Base-by-base conservation (phyloP, 92 coral and sea anemone species). In the Porites cylindrica region DNA sequence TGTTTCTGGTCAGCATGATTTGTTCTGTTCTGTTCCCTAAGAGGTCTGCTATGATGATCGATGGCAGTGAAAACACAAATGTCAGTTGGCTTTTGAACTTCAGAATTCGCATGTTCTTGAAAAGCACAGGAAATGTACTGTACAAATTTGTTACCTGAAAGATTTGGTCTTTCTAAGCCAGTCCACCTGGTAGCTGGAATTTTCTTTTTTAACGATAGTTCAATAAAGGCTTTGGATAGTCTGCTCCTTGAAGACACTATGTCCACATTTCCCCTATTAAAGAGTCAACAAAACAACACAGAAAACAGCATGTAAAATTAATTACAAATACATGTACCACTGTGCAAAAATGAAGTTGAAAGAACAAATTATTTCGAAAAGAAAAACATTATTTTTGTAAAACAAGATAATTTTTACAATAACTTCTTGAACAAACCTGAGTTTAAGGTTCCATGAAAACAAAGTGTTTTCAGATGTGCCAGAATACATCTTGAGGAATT, bases 401-500 rank as follows among this genome's bases (percentile, higher is more conserved):
- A 54, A 9, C 2, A 7, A 56, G 61, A 14, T 1, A 2, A 6
- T 11, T 14, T 56, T 56, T 56, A 56, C 16, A 10, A 56, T 14
- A 10, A 56, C 13, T 2, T 10, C 12, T 56, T 10, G 16, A 14
- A 19, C 91, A 8, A 72, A 97, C 99, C 96, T 97, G 53, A 97
- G 88, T 68, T 75, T 73, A 20, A 97, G 80, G 79, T 85, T 89
- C 99, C 99, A 97, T 84, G 85, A 87, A 84, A 97, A 91, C 75
- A 92, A 10, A 32, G 99, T 97, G 51, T 91, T 91, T 86, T 86
- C 88, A 51, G 96, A 66, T 62, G 97, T 86, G 18, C 96, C 96
- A 72, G 87, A 82, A 83, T 95, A 83, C 93, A 95, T 85, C 79
- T 91, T 92, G 62, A 97, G 85, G 66, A 97, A 93, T 26, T 93